These are phyloP conservation scores for Isichthys henryi DNA, from an alignment of 2,113 vertebrate genomes.

Conservation along the genomic window DNA sequence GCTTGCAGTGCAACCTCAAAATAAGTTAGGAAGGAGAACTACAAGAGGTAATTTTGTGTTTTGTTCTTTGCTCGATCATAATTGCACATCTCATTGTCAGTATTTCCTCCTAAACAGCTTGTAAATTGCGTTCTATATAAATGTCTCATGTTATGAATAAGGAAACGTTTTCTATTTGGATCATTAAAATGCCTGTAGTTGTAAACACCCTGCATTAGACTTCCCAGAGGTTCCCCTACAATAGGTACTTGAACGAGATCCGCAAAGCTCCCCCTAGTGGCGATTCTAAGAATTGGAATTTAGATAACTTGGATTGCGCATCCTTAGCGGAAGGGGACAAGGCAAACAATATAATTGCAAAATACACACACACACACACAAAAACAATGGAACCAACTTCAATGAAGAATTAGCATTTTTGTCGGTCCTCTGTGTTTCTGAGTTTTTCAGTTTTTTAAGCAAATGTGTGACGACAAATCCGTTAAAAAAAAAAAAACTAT, in stretches of 20 bases:
- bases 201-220: neutral
- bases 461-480: neutral
- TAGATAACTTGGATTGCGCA: neutral
- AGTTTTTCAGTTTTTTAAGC: neutral
- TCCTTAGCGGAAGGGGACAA: neutral
- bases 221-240: neutral
- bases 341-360: neutral
- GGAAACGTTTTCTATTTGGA: neutral
- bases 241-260: neutral
- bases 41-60: slow-evolving; percentile 28
- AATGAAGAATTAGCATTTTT: neutral
- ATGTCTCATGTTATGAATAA: neutral
- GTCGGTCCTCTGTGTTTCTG: neutral
- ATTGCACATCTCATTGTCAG: slow-evolving; percentile 29
- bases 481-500: neutral
- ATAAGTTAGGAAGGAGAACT: slow-evolving; percentile 34
- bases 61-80: slow-evolving; percentile 36
- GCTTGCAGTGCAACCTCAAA: slow-evolving; percentile 46
- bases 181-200: neutral
- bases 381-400: neutral
- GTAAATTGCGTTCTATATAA: slow-evolving; percentile 22
- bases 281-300: slow-evolving; percentile 3
- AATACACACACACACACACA: neutral
- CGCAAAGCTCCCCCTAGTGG: slow-evolving; percentile 49
- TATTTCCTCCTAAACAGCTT: slow-evolving; percentile 34